These are phyloP conservation scores for Apeltes quadracus DNA, from an alignment of 2,113 vertebrate species.

Conservation along the genomic window DNA sequence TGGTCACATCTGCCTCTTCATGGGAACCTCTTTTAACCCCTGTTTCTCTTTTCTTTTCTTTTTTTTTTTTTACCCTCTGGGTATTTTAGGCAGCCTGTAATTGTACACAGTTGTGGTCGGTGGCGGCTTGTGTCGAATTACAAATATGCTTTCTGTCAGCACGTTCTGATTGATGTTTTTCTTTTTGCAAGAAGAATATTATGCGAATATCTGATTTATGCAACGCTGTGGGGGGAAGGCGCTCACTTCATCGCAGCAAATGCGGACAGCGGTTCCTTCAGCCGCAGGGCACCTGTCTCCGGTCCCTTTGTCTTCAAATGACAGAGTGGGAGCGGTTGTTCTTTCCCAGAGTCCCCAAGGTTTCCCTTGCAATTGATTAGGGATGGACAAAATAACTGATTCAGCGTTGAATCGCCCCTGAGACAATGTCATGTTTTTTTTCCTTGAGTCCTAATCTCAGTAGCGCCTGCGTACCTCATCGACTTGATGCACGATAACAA, in stretches of 20 bases:
- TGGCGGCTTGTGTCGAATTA: slow-evolving; percentile 17
- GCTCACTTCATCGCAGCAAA: slow-evolving; percentile 19
- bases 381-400: background rate
- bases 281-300: slow-evolving; percentile 10
- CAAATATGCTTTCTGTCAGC: slow-evolving; percentile 14
- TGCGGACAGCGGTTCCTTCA: background rate
- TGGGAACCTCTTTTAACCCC: slow-evolving; percentile 3
- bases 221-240: background rate
- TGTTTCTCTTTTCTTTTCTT: background rate
- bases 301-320: slow-evolving; percentile 1
- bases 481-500: slow-evolving; percentile 96
- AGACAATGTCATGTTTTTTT: background rate
- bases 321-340: background rate
- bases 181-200: slow-evolving; percentile 10
- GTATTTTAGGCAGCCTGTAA: slow-evolving; percentile 15
- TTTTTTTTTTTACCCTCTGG: slow-evolving; percentile 8
- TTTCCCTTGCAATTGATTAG: background rate
- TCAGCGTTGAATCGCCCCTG: background rate
- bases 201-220: background rate
- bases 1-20: background rate
- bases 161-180: slow-evolving; percentile 26
- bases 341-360: background rate
- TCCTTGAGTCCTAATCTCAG: slow-evolving; percentile 82
- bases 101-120: slow-evolving; percentile 15
- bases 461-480: slow-evolving; percentile 91